Conservation (phyloP, 2,797 vertebrate species). For the Babyrousa celebensis region DNA sequence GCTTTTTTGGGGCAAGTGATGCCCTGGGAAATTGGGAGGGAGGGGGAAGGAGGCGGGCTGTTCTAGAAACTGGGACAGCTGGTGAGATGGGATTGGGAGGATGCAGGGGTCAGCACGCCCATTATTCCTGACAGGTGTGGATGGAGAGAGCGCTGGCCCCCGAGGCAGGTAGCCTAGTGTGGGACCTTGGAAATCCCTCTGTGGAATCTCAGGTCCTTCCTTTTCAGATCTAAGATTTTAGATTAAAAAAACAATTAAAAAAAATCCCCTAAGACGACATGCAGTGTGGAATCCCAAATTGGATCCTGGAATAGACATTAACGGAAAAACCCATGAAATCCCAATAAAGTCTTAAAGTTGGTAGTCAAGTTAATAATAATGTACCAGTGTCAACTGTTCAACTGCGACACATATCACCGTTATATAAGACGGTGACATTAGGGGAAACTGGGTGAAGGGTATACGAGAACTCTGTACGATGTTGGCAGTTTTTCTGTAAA, state of each 20-base stretch:
- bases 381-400: slow-evolving; percentile 16
- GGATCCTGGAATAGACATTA: slow-evolving; percentile 61
- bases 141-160: neutral
- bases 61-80: slow-evolving; percentile 76
- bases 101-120: slow-evolving; percentile 48
- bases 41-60: neutral
- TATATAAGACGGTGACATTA: slow-evolving; percentile 49
- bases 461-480: slow-evolving; percentile 38
- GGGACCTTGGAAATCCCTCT: slow-evolving; percentile 69
- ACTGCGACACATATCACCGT: slow-evolving; percentile 38
- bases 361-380: neutral
- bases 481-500: slow-evolving; percentile 63
- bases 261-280: slow-evolving; percentile 65
- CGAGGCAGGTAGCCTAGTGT: neutral
- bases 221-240: slow-evolving; percentile 66
- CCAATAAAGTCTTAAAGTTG: slow-evolving; percentile 57
- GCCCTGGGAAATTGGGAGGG: slow-evolving; percentile 72
- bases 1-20: slow-evolving; percentile 77
- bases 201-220: slow-evolving; percentile 47
- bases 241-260: slow-evolving; percentile 25
- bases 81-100: slow-evolving; percentile 48
- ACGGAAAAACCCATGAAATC: slow-evolving; percentile 74
- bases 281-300: slow-evolving; percentile 16
- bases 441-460: slow-evolving; percentile 53
- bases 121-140: neutral